Evolutionary conservation across 1,140 invertebrate species (phyloP).

Genomic region (Coptotermes formosanus): DNA sequence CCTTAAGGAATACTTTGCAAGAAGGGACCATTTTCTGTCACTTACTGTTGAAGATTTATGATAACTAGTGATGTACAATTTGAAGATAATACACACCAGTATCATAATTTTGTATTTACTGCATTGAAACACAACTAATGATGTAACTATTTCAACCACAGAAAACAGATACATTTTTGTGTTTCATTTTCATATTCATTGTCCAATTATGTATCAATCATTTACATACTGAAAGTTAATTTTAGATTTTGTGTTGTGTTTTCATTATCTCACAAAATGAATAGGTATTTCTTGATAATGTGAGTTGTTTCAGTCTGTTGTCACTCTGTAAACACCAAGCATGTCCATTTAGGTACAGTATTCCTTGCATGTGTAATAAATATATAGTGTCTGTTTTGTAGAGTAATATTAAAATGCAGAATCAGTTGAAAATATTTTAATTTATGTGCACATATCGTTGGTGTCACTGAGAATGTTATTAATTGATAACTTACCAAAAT

Average conservation of each 20-base stretch:
- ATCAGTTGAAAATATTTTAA: too few relatives aligned
- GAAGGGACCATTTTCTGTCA: conserved; percentile 28
- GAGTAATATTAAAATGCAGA: too few relatives aligned
- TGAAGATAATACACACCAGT: not conserved
- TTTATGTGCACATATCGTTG: too few relatives aligned
- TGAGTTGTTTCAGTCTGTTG: too few relatives aligned
- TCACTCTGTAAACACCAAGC: too few relatives aligned
- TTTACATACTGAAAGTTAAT: not conserved
- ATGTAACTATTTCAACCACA: not conserved
- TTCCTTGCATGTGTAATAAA: too few relatives aligned
- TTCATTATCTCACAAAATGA: not conserved
- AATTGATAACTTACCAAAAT: too few relatives aligned
- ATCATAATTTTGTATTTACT: not conserved
- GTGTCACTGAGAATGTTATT: too few relatives aligned
- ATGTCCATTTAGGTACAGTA: too few relatives aligned
- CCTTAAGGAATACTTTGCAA: conserved; percentile 31
- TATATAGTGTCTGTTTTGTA: too few relatives aligned
- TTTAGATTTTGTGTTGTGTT: not conserved
- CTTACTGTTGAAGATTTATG: conserved; percentile 23
- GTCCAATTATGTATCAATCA: not conserved
- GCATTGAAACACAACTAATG: not conserved
- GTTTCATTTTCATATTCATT: not conserved
- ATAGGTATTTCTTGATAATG: not conserved
- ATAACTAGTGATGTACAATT: not conserved
- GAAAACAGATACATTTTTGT: not conserved